phyloP scores from a whole-genome alignment of 1,140 invertebrate genomes.

The Amyelois transitella region DNA sequence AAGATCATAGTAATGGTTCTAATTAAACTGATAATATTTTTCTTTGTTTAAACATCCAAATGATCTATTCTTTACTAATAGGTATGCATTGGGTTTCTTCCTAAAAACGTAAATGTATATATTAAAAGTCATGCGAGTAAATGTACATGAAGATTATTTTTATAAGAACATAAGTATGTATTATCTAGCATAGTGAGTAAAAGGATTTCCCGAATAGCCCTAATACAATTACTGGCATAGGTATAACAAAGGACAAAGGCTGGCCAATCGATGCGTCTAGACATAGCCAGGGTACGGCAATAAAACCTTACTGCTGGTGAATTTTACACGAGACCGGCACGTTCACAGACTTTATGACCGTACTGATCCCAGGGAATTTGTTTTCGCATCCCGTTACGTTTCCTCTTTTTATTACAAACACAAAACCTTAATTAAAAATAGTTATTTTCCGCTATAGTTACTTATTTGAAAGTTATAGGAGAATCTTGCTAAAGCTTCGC shows the following conservation, averaged over 20 bases:
- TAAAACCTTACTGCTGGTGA: slow-evolving; percentile 7
- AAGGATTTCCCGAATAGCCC: slow-evolving; percentile 1
- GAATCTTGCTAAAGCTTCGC: no score
- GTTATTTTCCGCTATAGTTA: no score
- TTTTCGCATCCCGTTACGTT: not conserved
- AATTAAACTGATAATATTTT: no score
- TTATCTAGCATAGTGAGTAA: not conserved
- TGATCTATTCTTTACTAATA: no score
- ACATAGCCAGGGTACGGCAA: slow-evolving; percentile 26
- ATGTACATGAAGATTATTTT: no score
- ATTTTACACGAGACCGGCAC: slow-evolving; percentile 3
- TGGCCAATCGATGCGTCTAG: slow-evolving; percentile 64
- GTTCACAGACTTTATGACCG: not conserved
- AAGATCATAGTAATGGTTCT: no score
- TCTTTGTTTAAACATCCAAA: no score
- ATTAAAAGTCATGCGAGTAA: no score
- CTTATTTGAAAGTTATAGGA: no score
- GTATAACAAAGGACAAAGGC: slow-evolving; percentile 27
- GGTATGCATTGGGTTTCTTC: no score
- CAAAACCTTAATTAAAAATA: not conserved
- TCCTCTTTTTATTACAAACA: not conserved
- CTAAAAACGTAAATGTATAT: no score
- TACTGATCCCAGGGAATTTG: not conserved
- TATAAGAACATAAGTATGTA: not conserved
- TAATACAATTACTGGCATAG: slow-evolving; percentile 31